phyloP scores from a whole-genome alignment of 2,888 invertebrate genomes.

The Dryadula phaetusa region DNA sequence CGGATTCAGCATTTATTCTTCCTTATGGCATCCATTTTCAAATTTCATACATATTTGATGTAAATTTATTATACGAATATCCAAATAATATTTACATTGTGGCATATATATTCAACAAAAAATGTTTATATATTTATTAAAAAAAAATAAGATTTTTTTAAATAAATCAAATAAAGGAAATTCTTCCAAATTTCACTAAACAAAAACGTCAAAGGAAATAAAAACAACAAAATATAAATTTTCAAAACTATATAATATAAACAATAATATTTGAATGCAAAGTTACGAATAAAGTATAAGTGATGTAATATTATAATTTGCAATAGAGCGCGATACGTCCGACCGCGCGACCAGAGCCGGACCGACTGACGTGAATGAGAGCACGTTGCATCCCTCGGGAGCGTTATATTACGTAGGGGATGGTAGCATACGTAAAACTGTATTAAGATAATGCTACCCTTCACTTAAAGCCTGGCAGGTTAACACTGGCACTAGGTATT shows the following conservation, averaged over 20 bases:
- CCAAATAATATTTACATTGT: neutral
- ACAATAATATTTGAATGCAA: neutral
- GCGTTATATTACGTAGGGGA: slow-evolving; percentile 7
- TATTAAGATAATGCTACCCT: slow-evolving; percentile 2
- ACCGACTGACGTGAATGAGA: slow-evolving; percentile 29
- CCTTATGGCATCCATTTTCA: slow-evolving; percentile 45
- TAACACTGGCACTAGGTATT: no score
- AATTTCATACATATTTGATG: slow-evolving; percentile 9
- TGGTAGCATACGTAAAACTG: neutral
- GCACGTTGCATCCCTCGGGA: slow-evolving; percentile 31
- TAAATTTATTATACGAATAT: slow-evolving; percentile 10
- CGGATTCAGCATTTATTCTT: slow-evolving; percentile 48
- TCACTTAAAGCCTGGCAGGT: neutral
- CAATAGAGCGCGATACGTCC: slow-evolving; percentile 21
- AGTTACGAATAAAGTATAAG: slow-evolving; percentile 35
- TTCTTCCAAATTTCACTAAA: neutral
- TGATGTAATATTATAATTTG: neutral
- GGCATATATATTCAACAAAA: neutral
- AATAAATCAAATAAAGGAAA: neutral
- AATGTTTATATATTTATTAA: neutral
- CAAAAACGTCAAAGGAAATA: neutral
- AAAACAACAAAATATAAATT: neutral
- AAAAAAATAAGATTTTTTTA: neutral
- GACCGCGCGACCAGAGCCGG: slow-evolving; percentile 17
- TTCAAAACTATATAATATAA: neutral